phyloP scores from a whole-genome alignment of 2,888 invertebrate species.

The Exocentrus adspersus region DNA sequence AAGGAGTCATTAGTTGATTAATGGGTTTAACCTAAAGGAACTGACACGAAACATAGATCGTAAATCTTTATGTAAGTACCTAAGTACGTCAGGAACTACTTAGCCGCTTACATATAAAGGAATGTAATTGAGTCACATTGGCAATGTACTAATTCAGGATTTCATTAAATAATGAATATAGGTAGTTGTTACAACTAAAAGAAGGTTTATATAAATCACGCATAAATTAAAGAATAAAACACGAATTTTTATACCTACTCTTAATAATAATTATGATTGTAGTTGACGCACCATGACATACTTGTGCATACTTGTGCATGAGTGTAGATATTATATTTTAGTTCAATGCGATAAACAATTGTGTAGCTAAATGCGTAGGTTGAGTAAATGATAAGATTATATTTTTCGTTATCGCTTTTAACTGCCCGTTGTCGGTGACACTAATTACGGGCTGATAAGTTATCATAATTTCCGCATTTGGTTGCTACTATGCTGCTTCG shows the following conservation, averaged over 20 bases:
- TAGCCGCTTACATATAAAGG: too few relatives aligned
- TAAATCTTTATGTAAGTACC: background rate
- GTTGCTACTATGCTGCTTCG: slow-evolving; percentile 7
- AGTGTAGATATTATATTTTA: slow-evolving; percentile 25
- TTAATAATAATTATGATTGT: slow-evolving; percentile 6
- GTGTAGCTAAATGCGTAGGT: slow-evolving; percentile 52
- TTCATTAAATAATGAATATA: too few relatives aligned
- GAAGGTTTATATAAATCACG: too few relatives aligned
- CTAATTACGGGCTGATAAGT: slow-evolving; percentile 51
- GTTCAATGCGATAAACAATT: slow-evolving; percentile 44
- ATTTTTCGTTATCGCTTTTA: slow-evolving; percentile 44
- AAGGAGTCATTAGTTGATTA: background rate
- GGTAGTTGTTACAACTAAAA: too few relatives aligned
- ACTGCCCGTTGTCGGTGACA: slow-evolving; percentile 51
- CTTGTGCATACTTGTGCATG: too few relatives aligned
- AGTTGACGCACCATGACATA: slow-evolving; percentile 29
- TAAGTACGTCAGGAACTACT: too few relatives aligned
- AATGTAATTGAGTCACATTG: too few relatives aligned
- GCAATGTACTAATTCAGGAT: too few relatives aligned
- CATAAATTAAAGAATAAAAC: too few relatives aligned
- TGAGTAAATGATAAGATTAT: slow-evolving; percentile 50
- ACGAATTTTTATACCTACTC: too few relatives aligned
- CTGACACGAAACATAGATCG: background rate
- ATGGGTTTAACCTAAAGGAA: slow-evolving; percentile 6
- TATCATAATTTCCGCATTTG: slow-evolving; percentile 48